Conservation (phyloP, 1,140 invertebrate genomes). For the Schlechtendalia chinensis region DNA sequence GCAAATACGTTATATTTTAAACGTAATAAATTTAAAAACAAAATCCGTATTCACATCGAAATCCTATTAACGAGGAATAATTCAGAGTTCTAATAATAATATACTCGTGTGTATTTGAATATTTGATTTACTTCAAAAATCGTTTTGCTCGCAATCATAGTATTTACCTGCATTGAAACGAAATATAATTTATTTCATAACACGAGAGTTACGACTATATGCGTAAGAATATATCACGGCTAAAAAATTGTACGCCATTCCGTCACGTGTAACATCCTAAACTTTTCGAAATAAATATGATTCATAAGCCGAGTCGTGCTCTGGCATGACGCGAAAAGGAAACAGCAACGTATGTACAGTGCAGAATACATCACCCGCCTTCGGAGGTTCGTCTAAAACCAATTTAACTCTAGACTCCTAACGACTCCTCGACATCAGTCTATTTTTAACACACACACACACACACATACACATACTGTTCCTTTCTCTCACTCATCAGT, state of each 20-base stretch:
- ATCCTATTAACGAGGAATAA: neutral
- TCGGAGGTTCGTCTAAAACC: slow-evolving; percentile 25
- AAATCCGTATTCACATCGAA: neutral
- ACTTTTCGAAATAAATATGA: slow-evolving; percentile 17
- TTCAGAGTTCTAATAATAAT: no score
- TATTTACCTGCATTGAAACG: no score
- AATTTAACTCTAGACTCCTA: slow-evolving; percentile 32
- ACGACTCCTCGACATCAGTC: slow-evolving; percentile 2
- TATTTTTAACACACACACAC: slow-evolving; percentile 45
- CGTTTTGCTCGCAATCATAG: no score
- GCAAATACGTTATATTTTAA: no score
- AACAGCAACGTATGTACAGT: neutral
- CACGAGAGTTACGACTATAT: no score
- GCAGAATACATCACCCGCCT: slow-evolving; percentile 6
- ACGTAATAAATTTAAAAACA: neutral
- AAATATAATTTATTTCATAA: no score
- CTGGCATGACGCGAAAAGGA: neutral
- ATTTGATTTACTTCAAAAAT: no score
- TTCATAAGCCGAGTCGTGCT: neutral
- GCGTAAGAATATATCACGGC: neutral
- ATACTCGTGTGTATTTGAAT: no score
- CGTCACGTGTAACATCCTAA: neutral
- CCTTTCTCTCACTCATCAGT: slow-evolving; percentile 18
- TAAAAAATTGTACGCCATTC: no score
- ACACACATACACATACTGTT: neutral